Conservation (phyloP, 2,888 invertebrate species). For the Parnassius apollo region DNA sequence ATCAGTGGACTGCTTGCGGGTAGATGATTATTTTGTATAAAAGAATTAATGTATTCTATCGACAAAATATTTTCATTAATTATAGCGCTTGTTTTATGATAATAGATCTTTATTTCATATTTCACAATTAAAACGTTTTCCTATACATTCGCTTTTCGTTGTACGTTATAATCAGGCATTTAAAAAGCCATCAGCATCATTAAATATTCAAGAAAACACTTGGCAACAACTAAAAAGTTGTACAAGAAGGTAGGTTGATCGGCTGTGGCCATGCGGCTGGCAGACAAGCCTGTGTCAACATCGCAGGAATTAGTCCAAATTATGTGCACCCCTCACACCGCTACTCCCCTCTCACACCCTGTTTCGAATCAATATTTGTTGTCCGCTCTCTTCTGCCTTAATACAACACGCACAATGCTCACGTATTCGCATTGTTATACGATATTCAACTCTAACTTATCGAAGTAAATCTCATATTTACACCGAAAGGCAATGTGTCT, state of each 20-base stretch:
- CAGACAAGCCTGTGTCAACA: conserved; percentile 78
- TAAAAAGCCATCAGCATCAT: conserved; percentile 26
- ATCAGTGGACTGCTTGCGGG: too few relatives aligned
- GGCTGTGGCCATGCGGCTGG: conserved; percentile 45
- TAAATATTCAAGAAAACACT: conserved; percentile 31
- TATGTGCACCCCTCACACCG: conserved; percentile 63
- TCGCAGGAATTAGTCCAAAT: conserved; percentile 79
- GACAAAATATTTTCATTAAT: too few relatives aligned
- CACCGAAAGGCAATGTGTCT: conserved; percentile 15
- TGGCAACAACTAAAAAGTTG: conserved; percentile 48
- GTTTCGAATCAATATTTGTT: conserved; percentile 81
- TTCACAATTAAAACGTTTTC: too few relatives aligned
- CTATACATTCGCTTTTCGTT: not conserved
- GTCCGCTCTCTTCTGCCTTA: conserved; percentile 80
- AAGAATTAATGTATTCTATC: too few relatives aligned
- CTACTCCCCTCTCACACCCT: conserved; percentile 49
- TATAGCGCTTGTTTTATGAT: too few relatives aligned
- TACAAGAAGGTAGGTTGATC: conserved; percentile 65
- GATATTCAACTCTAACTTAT: conserved; percentile 27
- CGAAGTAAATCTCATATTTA: conserved; percentile 28
- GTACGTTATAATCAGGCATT: conserved; percentile 17
- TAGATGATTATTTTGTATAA: too few relatives aligned
- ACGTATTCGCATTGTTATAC: conserved; percentile 40
- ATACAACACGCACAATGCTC: conserved; percentile 77
- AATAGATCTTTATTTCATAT: too few relatives aligned